A percentile compares a stretch with the other conserved stretches of the same genome.
phyloP scores from a whole-genome alignment of 1,140 invertebrate species.

The Dermatophagoides farinae region DNA sequence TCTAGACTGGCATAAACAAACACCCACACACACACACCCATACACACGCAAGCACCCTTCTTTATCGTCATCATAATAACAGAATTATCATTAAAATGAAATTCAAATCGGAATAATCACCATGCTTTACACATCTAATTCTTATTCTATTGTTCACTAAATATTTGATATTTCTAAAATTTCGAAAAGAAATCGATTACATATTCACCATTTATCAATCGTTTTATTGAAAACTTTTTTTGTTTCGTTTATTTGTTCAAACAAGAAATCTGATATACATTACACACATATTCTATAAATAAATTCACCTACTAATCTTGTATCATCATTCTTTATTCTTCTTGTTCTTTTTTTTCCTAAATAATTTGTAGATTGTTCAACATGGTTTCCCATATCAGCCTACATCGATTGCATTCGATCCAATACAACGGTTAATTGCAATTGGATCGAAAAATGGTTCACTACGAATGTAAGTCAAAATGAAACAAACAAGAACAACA shows the following conservation, averaged over 20 bases:
- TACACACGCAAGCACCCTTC: background rate
- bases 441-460: conserved; percentile 89
- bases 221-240: no score
- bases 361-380: conserved; percentile 62
- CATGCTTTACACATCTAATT: no score
- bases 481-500: background rate
- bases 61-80: background rate
- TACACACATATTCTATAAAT: background rate
- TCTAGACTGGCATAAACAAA: background rate
- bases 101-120: no score
- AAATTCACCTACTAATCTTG: background rate
- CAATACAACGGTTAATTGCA: conserved; percentile 82
- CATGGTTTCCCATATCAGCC: conserved; percentile 98
- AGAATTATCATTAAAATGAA: no score
- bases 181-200: no score
- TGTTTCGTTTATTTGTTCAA: background rate
- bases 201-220: no score
- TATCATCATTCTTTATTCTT: background rate
- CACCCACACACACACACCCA: conserved; percentile 2
- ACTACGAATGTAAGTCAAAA: conserved; percentile 81
- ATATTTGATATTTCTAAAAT: no score
- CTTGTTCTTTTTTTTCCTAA: conserved; percentile 24
- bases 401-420: conserved; percentile 88
- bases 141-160: no score
- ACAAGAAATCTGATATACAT: no score